Conservation (phyloP, 2,797 vertebrate genomes). For the Neolamprologus multifasciatus region DNA sequence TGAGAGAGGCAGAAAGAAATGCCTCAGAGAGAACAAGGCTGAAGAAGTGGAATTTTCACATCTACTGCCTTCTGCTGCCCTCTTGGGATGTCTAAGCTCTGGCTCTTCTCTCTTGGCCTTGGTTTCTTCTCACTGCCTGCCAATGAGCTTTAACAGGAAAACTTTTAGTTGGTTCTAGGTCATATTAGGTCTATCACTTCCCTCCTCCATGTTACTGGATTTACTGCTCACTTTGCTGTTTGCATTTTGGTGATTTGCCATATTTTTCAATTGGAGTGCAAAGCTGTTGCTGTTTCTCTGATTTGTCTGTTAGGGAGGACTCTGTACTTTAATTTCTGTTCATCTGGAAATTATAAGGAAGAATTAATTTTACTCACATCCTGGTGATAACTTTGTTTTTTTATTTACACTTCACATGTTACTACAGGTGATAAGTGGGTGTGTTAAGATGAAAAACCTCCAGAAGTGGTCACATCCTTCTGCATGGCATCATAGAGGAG, state of each 20-base stretch:
- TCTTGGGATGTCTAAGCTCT: slow-evolving; percentile 36
- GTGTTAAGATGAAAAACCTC: not conserved
- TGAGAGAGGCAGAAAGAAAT: not conserved
- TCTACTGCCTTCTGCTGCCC: slow-evolving; percentile 38
- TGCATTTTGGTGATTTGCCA: not conserved
- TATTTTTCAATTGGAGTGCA: not conserved
- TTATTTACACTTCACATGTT: not conserved
- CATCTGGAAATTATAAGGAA: not conserved
- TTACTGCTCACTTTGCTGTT: not conserved
- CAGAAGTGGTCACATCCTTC: not conserved
- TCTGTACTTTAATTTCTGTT: not conserved
- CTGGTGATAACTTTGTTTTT: not conserved
- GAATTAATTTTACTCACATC: not conserved
- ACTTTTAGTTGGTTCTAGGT: slow-evolving; percentile 6
- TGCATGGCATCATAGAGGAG: not conserved
- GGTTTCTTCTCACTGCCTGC: slow-evolving; percentile 27
- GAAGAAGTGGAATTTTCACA: slow-evolving; percentile 26
- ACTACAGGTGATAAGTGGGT: not conserved
- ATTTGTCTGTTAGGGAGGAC: not conserved
- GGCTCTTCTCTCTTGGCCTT: slow-evolving; percentile 16
- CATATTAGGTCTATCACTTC: slow-evolving; percentile 7
- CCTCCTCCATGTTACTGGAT: not conserved
- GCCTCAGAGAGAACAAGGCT: slow-evolving; percentile 7
- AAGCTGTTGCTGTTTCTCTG: not conserved
- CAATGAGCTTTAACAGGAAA: slow-evolving; percentile 21